Conservation (phyloP, 2,797 vertebrate species). For the Parambassis ranga region DNA sequence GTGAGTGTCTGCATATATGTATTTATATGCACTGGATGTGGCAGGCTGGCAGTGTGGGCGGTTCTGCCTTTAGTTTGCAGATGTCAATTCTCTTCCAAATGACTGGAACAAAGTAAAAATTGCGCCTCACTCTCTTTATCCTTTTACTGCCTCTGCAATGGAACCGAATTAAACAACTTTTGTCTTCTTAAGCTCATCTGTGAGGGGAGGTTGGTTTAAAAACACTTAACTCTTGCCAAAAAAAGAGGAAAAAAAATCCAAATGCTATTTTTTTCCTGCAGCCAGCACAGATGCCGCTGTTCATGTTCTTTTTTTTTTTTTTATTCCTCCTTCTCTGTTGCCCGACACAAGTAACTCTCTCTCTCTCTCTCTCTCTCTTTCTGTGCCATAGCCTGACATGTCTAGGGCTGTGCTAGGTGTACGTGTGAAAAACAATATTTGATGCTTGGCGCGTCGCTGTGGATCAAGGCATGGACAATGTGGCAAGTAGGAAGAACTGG, state of each 20-base stretch:
- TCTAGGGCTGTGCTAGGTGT: conserved; percentile 69
- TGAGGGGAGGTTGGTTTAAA: conserved; percentile 83
- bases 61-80: conserved; percentile 87
- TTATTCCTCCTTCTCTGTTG: conserved; percentile 46
- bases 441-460: conserved; percentile 60
- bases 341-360: conserved; percentile 44
- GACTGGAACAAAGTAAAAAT: conserved; percentile 85
- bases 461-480: conserved; percentile 76
- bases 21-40: conserved; percentile 78
- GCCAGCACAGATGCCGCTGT: conserved; percentile 72
- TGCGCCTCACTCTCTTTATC: conserved; percentile 80
- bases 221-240: conserved; percentile 84
- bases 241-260: conserved; percentile 55
- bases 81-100: conserved; percentile 86
- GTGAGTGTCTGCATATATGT: conserved; percentile 64
- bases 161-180: conserved; percentile 87
- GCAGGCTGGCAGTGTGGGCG: conserved; percentile 83
- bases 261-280: conserved; percentile 69
- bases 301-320: conserved; percentile 43
- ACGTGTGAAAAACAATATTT: conserved; percentile 65
- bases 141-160: conserved; percentile 82
- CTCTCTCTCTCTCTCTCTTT: background rate
- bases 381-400: conserved; percentile 55
- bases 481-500: conserved; percentile 72
- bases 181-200: conserved; percentile 86